Conservation (phyloP, 2,888 invertebrate genomes). For the Baccha elongata region DNA sequence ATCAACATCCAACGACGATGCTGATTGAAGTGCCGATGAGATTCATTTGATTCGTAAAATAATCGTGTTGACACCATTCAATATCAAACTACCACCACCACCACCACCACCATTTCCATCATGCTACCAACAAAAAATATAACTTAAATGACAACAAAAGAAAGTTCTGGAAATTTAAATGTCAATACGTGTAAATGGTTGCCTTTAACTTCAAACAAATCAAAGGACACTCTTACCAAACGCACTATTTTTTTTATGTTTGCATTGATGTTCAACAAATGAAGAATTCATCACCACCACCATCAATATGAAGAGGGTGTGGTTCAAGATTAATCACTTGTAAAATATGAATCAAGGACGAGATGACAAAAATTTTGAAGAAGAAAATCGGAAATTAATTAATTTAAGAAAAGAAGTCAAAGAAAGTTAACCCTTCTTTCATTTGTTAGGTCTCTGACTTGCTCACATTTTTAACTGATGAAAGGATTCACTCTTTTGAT, state of each 20-base stretch:
- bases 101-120: not conserved
- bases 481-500: slow-evolving; percentile 55
- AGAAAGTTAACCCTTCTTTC: slow-evolving; percentile 43
- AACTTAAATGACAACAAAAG: slow-evolving; percentile 26
- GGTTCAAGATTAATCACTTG: slow-evolving; percentile 66
- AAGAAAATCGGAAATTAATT: slow-evolving; percentile 63
- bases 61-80: slow-evolving; percentile 58
- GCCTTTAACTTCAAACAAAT: slow-evolving; percentile 21
- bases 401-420: slow-evolving; percentile 62
- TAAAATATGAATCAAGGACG: slow-evolving; percentile 45
- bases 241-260: slow-evolving; percentile 49
- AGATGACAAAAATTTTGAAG: slow-evolving; percentile 4
- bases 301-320: not conserved
- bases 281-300: slow-evolving; percentile 10
- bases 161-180: slow-evolving; percentile 65
- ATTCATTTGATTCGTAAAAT: slow-evolving; percentile 71
- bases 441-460: not conserved
- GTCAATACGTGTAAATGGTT: slow-evolving; percentile 68
- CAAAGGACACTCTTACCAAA: slow-evolving; percentile 58
- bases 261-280: slow-evolving; percentile 47
- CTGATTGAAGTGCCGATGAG: slow-evolving; percentile 59
- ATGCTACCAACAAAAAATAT: not conserved
- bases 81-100: slow-evolving; percentile 3
- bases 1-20: not conserved
- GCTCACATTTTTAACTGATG: not conserved